Percentiles rank a stretch among this genome's conserved stretches.
phyloP scores from a whole-genome alignment of 1,140 invertebrate genomes.

The Sarcophaga peregrina region DNA sequence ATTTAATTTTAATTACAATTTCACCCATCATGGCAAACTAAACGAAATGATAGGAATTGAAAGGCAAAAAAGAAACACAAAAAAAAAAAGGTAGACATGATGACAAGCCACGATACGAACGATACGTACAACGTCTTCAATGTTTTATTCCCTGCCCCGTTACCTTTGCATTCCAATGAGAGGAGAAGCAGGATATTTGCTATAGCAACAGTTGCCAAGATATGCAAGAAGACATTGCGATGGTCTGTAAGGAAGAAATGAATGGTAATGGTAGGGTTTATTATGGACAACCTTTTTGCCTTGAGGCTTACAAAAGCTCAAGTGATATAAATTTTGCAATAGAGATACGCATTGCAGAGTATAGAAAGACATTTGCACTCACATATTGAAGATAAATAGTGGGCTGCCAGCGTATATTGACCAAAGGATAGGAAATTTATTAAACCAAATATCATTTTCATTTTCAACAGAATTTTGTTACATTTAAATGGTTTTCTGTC shows the following conservation, averaged over 20 bases:
- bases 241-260: not conserved
- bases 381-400: not conserved
- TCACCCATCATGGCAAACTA: not conserved
- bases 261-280: too few species aligned
- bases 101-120: not conserved
- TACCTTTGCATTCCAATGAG: too few species aligned
- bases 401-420: not conserved
- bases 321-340: not conserved
- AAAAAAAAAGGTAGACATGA: slow-evolving; percentile 2
- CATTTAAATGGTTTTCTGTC: too few species aligned
- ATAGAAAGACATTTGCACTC: not conserved
- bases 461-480: not conserved
- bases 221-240: not conserved
- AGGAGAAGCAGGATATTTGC: not conserved
- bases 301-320: not conserved
- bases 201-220: not conserved
- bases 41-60: not conserved
- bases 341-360: not conserved
- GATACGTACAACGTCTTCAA: too few species aligned
- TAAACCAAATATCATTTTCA: not conserved
- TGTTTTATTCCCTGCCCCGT: too few species aligned
- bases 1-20: slow-evolving; percentile 64
- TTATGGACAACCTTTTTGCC: not conserved
- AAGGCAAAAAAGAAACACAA: not conserved
- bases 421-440: slow-evolving; percentile 7